Base-by-base conservation (phyloP, 1,140 invertebrate species). In the Chelonus insularis region DNA sequence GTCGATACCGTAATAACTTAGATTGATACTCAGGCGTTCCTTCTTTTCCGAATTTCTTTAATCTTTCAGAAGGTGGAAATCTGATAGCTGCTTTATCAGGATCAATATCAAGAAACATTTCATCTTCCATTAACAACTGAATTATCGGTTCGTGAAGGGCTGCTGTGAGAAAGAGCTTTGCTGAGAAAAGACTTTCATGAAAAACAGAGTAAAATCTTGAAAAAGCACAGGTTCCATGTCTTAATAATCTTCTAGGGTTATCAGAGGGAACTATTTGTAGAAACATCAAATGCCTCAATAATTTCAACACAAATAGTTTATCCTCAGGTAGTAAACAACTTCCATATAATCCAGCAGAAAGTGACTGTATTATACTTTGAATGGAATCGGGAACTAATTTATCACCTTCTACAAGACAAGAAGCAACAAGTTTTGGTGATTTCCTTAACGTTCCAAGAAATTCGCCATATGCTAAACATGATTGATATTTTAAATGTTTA, bases 21-120 rank as follows among this genome's bases (percentile, higher is more conserved):
- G 83, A 76, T 41, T 86, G 82, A 73, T 92, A 94, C 41, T 91
- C 87, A 3, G 82, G 78, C 8, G 84, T 87, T 52, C 86, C 89
- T 60, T 91, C 86, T 60, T 87, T 85, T 0, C 94, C 94, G 77
- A 96, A 96, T 70, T 91, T 88, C 65, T 89, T 88, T 2, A 87
- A 68, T 41, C 88, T 82, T 68, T 95, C 93, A 1, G 84, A 76
- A 0, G 86, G 73, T 32, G 88, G 84, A 74, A 93, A 93, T 65
- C 84, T 85, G n/a, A 89, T 82, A 9, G 88, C 76, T 36, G 91
- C 88, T 80, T 96, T 97, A 60, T 92, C 88, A 0, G 94, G 92
- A 81, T 98, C 95, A 25, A 96, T 89, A 74, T 98, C 95, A 39
- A 97, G 84, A 79, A 94, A 95, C 73, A 90, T 89, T 74, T 98